Percentiles rank a stretch among this genome's conserved stretches.
Conservation (phyloP, 2,888 invertebrate genomes). For the Deilephila porcellus region DNA sequence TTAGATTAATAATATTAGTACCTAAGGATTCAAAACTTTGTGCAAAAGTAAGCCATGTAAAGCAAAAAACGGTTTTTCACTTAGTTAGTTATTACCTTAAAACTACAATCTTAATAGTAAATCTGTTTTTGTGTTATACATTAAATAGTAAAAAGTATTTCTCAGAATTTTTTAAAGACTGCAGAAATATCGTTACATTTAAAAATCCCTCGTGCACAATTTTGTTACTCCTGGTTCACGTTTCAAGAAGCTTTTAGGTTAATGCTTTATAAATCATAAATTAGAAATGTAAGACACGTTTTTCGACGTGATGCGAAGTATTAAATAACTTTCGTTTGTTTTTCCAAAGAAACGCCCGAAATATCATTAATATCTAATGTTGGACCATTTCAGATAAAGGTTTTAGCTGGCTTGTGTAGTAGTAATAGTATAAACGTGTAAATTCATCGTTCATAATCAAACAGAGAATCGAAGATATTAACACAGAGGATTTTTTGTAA, state of each 20-base stretch:
- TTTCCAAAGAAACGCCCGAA: constrained; percentile 46
- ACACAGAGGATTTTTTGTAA: too few relatives aligned
- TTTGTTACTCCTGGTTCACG: constrained; percentile 55
- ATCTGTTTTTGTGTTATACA: too few relatives aligned
- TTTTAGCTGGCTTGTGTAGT: background rate
- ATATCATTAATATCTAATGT: constrained; percentile 51
- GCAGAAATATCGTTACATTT: constrained; percentile 41
- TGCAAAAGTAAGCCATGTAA: too few relatives aligned
- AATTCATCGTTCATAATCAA: background rate
- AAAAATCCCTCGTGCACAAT: constrained; percentile 57
- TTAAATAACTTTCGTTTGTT: constrained; percentile 48
- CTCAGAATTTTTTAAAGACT: background rate
- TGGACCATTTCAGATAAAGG: constrained; percentile 40
- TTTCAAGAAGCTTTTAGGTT: constrained; percentile 67
- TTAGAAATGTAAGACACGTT: constrained; percentile 65
- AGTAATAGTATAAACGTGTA: background rate
- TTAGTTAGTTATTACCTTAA: too few relatives aligned
- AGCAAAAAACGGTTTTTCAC: too few relatives aligned
- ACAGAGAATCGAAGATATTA: background rate
- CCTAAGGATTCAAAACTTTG: too few relatives aligned
- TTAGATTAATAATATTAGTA: too few relatives aligned
- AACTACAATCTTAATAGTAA: too few relatives aligned
- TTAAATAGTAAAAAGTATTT: background rate
- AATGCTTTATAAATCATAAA: constrained; percentile 75
- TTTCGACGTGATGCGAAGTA: constrained; percentile 56